Base-by-base conservation (phyloP, 2,797 vertebrate species). In the Oryzias dopingdopingensis region DNA sequence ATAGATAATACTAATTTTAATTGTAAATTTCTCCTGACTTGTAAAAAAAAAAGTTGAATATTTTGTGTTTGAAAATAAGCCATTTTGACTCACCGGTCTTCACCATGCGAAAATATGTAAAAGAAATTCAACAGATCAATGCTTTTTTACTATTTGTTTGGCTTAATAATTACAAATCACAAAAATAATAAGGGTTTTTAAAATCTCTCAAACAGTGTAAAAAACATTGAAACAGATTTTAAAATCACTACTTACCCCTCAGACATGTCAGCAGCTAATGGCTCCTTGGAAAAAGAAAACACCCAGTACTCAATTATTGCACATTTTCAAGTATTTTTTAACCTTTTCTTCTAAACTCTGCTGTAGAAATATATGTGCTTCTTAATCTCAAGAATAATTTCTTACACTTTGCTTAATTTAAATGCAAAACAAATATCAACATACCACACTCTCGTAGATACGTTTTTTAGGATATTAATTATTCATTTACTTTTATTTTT, bases 31-130 rank as follows among this genome's bases (percentile, higher is more conserved):
- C 45, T 3, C 2, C 32, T 37, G 3, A 37, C 18, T 47, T 20
- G 6, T 20, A 20, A 20, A 20, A 20, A 23, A 40, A 22, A n/a
- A 14, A 29, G 20, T 29, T 26, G 41, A 6, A 7, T 2, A 14
- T 23, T 52, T 40, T 8, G 44, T 42, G 17, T 16, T 16, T n/a
- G 14, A 10, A 42, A 15, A 14, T 8, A 20, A 18, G 10, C 18
- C 0, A 22, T 54, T 67, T 63, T 18, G 4, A 84, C 91, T 86
- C 74, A 92, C 92, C 83, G 86, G 88, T 73, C 91, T 92, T 84
- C 41, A 69, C 65, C 22, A 67, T 50, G 52, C 65, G 0, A 6
- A 14, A 17, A 45, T 14, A 69, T 29, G 49, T 67, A 61, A 75
- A 62, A 23, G 17, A 67, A 41, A 62, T 1, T 18, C 42, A 59